Evolutionary conservation across 2,888 invertebrate species (phyloP).

Genomic region (Amphipoea lucens): DNA sequence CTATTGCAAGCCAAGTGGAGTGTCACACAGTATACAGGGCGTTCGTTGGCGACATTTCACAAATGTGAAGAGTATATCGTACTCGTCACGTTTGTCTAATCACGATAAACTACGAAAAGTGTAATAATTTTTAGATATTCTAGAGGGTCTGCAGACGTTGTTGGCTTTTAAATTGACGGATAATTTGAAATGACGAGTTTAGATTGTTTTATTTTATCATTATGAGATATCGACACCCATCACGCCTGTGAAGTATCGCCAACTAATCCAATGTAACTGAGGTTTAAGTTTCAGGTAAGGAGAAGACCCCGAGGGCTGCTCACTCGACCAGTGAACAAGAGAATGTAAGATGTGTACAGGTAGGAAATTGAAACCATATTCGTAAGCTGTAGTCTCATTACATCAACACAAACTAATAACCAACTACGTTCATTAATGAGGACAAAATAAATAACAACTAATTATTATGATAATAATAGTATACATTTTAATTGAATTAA

Average conservation of each 20-base stretch:
- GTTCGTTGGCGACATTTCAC: neutral
- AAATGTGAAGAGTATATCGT: no score
- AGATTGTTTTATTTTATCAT: neutral
- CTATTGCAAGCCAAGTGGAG: slow-evolving; percentile 1
- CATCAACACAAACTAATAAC: neutral
- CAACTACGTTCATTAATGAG: neutral
- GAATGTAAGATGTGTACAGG: neutral
- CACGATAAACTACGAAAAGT: neutral
- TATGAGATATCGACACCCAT: neutral
- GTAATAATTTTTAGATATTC: no score
- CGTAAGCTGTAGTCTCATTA: slow-evolving; percentile 1
- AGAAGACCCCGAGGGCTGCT: slow-evolving; percentile 11
- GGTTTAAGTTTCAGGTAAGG: neutral
- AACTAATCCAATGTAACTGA: neutral
- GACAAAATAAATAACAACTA: neutral
- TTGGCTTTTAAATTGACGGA: neutral
- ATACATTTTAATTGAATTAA: slow-evolving; percentile 8
- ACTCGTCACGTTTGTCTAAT: no score
- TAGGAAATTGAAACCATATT: slow-evolving; percentile 20
- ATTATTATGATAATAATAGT: neutral
- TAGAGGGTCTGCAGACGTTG: neutral
- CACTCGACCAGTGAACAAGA: neutral
- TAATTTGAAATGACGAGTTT: neutral
- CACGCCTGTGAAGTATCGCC: neutral
- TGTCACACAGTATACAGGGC: neutral